phyloP scores from a whole-genome alignment of 2,113 vertebrate species.

The Pseudorectes ferrugineus region DNA sequence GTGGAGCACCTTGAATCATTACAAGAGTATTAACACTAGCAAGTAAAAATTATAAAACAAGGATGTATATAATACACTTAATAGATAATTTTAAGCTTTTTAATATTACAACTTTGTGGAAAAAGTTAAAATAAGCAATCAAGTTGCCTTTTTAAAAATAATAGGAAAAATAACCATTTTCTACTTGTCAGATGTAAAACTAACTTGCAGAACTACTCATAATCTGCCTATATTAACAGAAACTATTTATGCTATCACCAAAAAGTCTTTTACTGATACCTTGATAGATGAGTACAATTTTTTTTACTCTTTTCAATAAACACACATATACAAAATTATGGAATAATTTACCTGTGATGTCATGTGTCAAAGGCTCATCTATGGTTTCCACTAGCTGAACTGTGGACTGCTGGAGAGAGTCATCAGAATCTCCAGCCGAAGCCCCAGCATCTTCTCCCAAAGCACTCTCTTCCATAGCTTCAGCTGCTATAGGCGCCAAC shows the following conservation, averaged over 20 bases:
- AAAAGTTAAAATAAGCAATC: neutral
- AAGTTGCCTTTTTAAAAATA: neutral
- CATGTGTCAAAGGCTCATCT: conserved; percentile 91
- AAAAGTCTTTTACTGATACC: neutral
- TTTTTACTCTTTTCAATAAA: neutral
- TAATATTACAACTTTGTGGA: neutral
- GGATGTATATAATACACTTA: neutral
- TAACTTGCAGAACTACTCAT: neutral
- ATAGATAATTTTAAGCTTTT: conserved; percentile 47
- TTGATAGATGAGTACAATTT: neutral
- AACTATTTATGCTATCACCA: neutral
- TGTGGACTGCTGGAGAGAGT: conserved; percentile 83
- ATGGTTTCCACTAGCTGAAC: conserved; percentile 90
- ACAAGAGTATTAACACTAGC: neutral
- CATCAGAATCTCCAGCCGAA: conserved; percentile 85
- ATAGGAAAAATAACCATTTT: neutral
- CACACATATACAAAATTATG: neutral
- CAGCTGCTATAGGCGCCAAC: conserved; percentile 83
- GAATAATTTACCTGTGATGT: conserved; percentile 85
- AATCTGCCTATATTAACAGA: neutral
- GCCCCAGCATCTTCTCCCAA: conserved; percentile 86
- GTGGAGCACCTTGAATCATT: conserved; percentile 89
- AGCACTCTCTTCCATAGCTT: conserved; percentile 88
- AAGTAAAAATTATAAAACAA: conserved; percentile 5
- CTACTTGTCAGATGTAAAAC: neutral